A percentile compares a stretch with the other conserved stretches of the same genome.
These are phyloP conservation scores for Panulirus ornatus DNA, from an alignment of 1,140 invertebrate species.

Conservation along the genomic window DNA sequence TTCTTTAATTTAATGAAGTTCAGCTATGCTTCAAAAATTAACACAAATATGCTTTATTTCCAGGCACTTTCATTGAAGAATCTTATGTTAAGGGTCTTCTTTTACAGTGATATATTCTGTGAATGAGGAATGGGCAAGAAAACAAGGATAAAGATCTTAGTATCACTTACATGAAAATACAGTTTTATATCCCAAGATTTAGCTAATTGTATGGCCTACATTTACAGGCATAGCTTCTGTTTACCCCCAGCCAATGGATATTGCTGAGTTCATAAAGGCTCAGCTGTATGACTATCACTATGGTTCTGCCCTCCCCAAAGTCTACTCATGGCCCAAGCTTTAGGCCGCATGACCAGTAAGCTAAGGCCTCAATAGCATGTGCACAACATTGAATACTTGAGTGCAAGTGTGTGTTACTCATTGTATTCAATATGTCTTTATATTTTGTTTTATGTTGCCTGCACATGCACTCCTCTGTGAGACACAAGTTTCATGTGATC, in stretches of 20 bases:
- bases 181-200: background rate
- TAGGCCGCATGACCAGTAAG: constrained; percentile 63
- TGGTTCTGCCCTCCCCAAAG: constrained; percentile 86
- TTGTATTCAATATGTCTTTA: background rate
- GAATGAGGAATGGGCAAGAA: background rate
- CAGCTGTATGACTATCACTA: constrained; percentile 90
- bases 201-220: constrained; percentile 22
- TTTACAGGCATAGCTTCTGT: constrained; percentile 87
- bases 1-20: too few relatives aligned
- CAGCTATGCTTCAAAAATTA: too few relatives aligned
- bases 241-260: constrained; percentile 90
- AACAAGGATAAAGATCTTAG: background rate
- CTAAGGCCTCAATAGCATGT: background rate
- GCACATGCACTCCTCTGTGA: background rate
- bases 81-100: background rate
- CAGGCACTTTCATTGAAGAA: background rate
- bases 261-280: constrained; percentile 84
- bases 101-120: background rate
- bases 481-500: background rate
- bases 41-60: background rate
- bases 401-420: background rate
- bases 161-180: background rate
- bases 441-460: background rate
- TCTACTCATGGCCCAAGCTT: constrained; percentile 85
- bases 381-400: background rate